Base-by-base conservation (phyloP, 2,888 invertebrate species). In the Eremobia ochroleuca region DNA sequence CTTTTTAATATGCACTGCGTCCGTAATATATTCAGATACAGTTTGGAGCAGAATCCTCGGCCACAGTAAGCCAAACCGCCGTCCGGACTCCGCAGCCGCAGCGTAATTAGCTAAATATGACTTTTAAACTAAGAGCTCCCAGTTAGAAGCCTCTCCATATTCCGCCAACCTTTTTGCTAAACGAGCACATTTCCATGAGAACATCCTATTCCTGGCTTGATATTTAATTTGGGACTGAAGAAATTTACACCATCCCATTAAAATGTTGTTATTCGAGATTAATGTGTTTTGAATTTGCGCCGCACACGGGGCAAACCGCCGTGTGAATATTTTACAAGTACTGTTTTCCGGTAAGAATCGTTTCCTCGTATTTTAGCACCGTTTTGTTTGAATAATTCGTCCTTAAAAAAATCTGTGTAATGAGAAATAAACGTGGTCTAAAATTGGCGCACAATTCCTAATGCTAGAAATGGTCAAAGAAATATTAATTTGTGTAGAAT, bases 101-200 rank as follows among this genome's bases (percentile, higher is more conserved):
- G 89, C 90, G 92, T 95, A 95, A 95, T 96, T 96, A 95, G 94
- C 94, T 94, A 94, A 95, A 95, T 95, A 95, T 94, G 93, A 95
- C 95, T 95, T 95, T 94, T 93, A 94, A 95, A 95, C 94, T 93
- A 93, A 94, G 93, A 94, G 93, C 92, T 89, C 90, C 90, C 88
- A 78, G 90, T 91, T 90, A 92, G 91, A 91, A 92, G 90, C 91
- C 92, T 93, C 91, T 92, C 87, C 90, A 91, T 92, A 92, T 92
- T 91, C 91, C 84, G 82, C 88, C 85, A 89, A 91, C 92, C 92
- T 93, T 94, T 94, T 94, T 91, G 89, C 90, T 90, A 90, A 91
- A 92, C 89, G 91, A 91, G 90, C 90, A 90, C 85, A 92, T 93
- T 93, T 92, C 90, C 91, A 92, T 91, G 86, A 90, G 90, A 90